Evolutionary conservation across 2,797 vertebrate species (phyloP), one percentile per base, ranked within the genome.

Genomic region (Schizopygopsis malacanthus): DNA sequence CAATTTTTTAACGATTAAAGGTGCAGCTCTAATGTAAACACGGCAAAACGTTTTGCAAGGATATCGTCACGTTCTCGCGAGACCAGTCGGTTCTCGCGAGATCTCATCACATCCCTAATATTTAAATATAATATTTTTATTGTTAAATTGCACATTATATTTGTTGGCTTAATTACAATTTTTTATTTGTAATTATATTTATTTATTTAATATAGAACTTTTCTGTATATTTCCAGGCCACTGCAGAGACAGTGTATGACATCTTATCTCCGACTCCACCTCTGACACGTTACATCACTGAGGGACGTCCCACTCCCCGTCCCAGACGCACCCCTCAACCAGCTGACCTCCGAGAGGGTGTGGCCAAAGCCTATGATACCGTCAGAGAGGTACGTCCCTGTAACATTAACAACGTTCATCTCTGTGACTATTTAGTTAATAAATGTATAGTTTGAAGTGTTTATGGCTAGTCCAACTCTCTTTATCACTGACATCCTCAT

Each of bases 161-260:
- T 56, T 56, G 54, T 56, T 9, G 54, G 20, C 54, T 22, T 56
- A 25, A 61, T 15, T 3, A 15, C 5, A 33, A 61, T 3, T 33
- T 41, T 4, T 16, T 9, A 18, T 67, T 37, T 37, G 15, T 16
- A 37, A 20, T 69, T 39, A 18, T 18, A 39, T 67, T 67, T 67
- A 15, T 67, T 7, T 33, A 67, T 33, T 67, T 37, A 18, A 67
- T 10, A 16, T 65, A 33, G 18, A 0, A 7, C 33, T 7, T 59
- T 43, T 8, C 1, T 59, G 6, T 79, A 12, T 16, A 9, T 50
- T 65, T 65, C 25, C 87, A 98, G 97, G 97, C 97, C 78, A 98
- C 97, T 12, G 97, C 97, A 0, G 97, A 98, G 92, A 98, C 97
- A 0, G 97, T 98, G 33, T 98, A 98, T 0, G 97, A 98, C 91